Conservation (phyloP, 2,888 invertebrate genomes). For the Drosophila rellima region DNA sequence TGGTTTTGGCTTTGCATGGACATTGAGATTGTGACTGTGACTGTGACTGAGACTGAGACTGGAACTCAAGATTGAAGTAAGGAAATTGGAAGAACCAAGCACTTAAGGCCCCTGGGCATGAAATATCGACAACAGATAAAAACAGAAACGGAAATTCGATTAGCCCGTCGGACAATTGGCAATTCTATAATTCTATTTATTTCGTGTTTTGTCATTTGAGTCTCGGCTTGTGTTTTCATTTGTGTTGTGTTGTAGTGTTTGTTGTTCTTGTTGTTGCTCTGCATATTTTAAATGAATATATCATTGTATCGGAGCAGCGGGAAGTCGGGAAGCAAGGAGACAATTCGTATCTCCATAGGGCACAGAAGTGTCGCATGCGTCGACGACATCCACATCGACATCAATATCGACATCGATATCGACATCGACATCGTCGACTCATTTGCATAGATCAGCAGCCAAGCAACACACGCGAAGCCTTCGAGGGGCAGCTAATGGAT, state of each 20-base stretch:
- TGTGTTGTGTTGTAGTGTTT: background rate
- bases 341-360: constrained; percentile 56
- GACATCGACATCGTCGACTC: constrained; percentile 13
- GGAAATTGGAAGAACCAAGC: constrained; percentile 26
- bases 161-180: constrained; percentile 53
- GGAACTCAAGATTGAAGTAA: background rate
- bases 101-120: constrained; percentile 38
- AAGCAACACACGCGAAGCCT: constrained; percentile 35
- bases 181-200: constrained; percentile 43
- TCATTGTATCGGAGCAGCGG: background rate
- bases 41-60: background rate
- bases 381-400: constrained; percentile 20
- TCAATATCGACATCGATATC: background rate
- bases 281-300: constrained; percentile 47
- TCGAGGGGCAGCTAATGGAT: background rate
- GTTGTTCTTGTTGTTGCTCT: background rate
- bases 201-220: constrained; percentile 17
- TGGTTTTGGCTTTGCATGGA: constrained; percentile 4
- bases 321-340: background rate
- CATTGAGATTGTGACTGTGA: constrained; percentile 4
- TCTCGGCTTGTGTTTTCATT: constrained; percentile 3
- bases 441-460: constrained; percentile 63
- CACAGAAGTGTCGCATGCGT: constrained; percentile 53
- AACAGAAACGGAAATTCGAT: constrained; percentile 56
- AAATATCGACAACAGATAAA: constrained; percentile 30